These are phyloP conservation scores for Euura lappo DNA, from an alignment of 1,140 invertebrate genomes.

Conservation along the genomic window DNA sequence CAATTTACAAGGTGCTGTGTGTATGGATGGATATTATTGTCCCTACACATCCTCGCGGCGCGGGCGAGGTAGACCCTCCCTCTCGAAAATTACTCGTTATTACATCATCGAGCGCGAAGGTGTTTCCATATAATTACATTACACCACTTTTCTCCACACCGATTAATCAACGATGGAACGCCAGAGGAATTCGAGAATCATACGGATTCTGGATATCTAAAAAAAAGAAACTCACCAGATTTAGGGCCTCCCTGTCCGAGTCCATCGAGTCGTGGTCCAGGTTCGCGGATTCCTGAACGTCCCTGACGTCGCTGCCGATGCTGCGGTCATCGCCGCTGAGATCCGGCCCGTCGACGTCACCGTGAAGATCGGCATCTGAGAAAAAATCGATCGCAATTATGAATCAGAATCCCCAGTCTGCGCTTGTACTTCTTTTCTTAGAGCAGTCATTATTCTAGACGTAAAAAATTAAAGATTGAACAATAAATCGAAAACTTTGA, in stretches of 20 bases:
- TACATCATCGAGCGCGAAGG: not conserved
- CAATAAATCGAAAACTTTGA: no score
- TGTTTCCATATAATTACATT: not conserved
- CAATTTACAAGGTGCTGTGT: not conserved
- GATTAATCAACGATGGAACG: not conserved
- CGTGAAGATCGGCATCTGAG: constrained; percentile 63
- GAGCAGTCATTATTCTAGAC: no score
- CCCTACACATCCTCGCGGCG: no score
- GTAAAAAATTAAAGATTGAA: no score
- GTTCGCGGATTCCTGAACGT: constrained; percentile 49
- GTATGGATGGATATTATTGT: no score
- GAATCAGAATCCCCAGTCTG: not conserved
- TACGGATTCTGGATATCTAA: not conserved
- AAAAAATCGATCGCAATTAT: constrained; percentile 20
- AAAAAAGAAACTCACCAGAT: constrained; percentile 55
- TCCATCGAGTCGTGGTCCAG: constrained; percentile 65
- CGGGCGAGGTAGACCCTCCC: not conserved
- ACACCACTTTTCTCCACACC: not conserved
- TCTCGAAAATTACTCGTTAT: constrained; percentile 14
- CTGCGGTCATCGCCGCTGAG: constrained; percentile 63
- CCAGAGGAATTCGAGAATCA: no score
- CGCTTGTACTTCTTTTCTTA: no score
- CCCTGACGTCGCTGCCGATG: constrained; percentile 60
- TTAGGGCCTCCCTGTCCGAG: constrained; percentile 64
- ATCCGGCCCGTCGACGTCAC: constrained; percentile 55